phyloP scores from a whole-genome alignment of 2,113 vertebrate genomes.

The Climacteris rufus region DNA sequence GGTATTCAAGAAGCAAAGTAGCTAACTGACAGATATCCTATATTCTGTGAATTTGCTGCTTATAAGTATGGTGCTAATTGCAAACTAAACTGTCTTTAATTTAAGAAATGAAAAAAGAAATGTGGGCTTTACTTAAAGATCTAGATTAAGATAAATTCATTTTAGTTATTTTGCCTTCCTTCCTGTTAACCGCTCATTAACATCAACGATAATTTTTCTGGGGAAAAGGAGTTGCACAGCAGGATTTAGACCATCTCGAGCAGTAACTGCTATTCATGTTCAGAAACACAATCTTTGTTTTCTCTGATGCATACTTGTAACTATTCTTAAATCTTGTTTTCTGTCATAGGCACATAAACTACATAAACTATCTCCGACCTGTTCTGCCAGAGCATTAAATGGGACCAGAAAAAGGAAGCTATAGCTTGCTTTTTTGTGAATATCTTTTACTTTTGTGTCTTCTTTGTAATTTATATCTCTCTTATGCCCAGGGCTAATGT shows the following conservation, averaged over 20 bases:
- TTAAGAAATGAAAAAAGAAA: not conserved
- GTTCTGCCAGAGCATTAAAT: constrained; percentile 56
- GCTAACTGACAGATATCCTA: not conserved
- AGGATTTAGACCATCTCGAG: not conserved
- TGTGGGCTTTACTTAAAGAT: not conserved
- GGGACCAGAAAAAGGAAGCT: constrained; percentile 72
- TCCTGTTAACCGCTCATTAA: not conserved
- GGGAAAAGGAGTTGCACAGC: not conserved
- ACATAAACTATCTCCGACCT: not conserved
- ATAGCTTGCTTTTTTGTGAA: constrained; percentile 64
- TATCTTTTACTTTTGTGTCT: constrained; percentile 75
- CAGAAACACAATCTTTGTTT: constrained; percentile 44
- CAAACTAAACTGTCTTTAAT: not conserved
- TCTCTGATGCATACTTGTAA: not conserved
- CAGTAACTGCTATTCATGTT: not conserved
- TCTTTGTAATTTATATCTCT: constrained; percentile 83
- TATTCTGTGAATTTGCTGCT: not conserved
- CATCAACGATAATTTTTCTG: not conserved
- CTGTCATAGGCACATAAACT: not conserved
- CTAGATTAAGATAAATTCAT: not conserved
- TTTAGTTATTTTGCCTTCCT: not conserved
- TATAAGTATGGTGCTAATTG: not conserved
- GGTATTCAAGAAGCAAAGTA: not conserved
- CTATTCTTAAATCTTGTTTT: constrained; percentile 34
- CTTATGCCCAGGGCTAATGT: constrained; percentile 81